These are phyloP conservation scores for Zaprionus bogoriensis DNA, from an alignment of 2,888 invertebrate species.

Conservation along the genomic window DNA sequence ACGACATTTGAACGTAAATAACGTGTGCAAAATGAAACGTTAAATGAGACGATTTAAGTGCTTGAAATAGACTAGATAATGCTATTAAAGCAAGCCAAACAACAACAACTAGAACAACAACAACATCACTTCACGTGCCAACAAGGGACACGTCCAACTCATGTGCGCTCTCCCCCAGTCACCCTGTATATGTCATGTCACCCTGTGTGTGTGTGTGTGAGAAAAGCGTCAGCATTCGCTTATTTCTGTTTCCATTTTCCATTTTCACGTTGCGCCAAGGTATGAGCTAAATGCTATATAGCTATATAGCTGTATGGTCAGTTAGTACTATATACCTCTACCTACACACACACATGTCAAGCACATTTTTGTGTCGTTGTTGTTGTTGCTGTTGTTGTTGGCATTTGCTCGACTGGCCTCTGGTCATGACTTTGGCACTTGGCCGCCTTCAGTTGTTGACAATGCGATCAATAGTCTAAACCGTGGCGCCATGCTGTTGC, in stretches of 20 bases:
- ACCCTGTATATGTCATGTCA: conserved; percentile 13
- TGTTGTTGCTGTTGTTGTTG: conserved; percentile 10
- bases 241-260: conserved; percentile 23
- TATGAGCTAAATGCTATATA: neutral
- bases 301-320: neutral
- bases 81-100: neutral
- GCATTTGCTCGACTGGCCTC: neutral
- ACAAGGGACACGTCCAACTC: neutral
- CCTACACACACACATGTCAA: neutral
- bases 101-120: neutral
- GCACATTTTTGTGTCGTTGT: neutral
- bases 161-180: neutral
- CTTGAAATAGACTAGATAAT: conserved; percentile 18
- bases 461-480: conserved; percentile 40
- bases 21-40: conserved; percentile 36
- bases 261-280: conserved; percentile 42
- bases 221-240: conserved; percentile 32
- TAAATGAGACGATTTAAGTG: conserved; percentile 33
- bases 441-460: conserved; percentile 49
- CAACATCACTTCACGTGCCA: conserved; percentile 41
- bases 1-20: conserved; percentile 26
- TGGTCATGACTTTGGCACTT: conserved; percentile 70
- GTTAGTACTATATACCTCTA: conserved; percentile 11
- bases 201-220: conserved; percentile 35
- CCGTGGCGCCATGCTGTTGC: conserved; percentile 67